Evolutionary conservation across 1,140 invertebrate species (phyloP), one percentile per base, ranked within the genome.

Genomic region (Leguminivora glycinivorella): DNA sequence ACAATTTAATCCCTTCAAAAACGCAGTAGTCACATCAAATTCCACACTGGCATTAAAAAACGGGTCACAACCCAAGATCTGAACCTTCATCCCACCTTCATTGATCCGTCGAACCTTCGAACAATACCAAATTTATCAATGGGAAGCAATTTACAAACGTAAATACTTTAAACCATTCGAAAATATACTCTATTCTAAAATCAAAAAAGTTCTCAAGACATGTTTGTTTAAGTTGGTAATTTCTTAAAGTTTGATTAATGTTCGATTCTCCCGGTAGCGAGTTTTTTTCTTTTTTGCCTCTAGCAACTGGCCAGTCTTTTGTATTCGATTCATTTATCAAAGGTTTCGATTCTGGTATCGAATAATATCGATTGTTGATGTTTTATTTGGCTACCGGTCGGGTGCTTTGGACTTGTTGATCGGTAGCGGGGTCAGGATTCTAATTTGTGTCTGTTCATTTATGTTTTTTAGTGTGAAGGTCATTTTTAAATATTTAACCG

Each of bases 251-350:
- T 79, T 87, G 86, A 88, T 88, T 88, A 84, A 88, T 88, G 82
- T 83, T 79, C 76, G 70, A 22, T 70, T 70, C 72, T 73, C 76
- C 75, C 86, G 78, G 86, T 88, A 88, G 86, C 86, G 56, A 72
- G 56, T 31, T 66, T 75, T 73, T 78, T 75, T 72, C 74, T 78
- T 72, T 60, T 70, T 70, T 60, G 74, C 85, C 80, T 84, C 82
- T 84, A 82, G 83, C 76, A 75, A 82, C 69, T 74, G 76, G 74
- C 72, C 80, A 78, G 75, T 52, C 73, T 76, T 80, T 82, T 83
- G 77, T 79, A 78, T 81, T 80, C 75, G 79, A 81, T 85, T 80
- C 83, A 87, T 89, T 87, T 83, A 83, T 89, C 85, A 85, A 80
- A 78, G 77, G 73, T 81, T 87, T 81, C 81, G 78, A 81, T 83